A percentile compares a stretch with the other conserved stretches of the same genome.
These are phyloP conservation scores for Carettochelys insculpta DNA, from an alignment of 2,113 vertebrate genomes.

Conservation along the genomic window DNA sequence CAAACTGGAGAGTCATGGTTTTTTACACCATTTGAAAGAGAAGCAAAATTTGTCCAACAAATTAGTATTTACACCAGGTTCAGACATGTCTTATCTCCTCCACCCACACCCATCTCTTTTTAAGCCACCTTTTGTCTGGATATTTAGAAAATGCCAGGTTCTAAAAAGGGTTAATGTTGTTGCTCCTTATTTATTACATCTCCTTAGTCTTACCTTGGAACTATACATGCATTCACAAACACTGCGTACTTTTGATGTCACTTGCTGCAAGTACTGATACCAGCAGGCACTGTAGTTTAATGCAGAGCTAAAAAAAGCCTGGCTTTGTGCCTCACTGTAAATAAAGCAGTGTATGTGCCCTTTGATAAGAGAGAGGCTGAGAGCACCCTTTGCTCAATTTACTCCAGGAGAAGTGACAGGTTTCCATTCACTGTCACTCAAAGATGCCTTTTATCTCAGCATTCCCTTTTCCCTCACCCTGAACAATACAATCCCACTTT, in stretches of 20 bases:
- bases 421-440: conserved; percentile 24
- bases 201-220: neutral
- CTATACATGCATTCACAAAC: neutral
- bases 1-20: neutral
- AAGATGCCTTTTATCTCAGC: neutral
- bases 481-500: neutral
- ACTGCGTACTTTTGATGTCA: conserved; percentile 8
- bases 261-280: neutral
- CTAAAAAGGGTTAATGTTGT: neutral
- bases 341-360: neutral
- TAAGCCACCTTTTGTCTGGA: neutral
- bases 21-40: neutral
- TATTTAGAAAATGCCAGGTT: neutral
- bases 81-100: neutral
- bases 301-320: neutral
- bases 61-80: neutral
- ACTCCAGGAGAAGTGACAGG: neutral
- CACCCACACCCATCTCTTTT: neutral
- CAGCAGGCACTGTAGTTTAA: neutral
- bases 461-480: neutral
- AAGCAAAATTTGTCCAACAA: neutral
- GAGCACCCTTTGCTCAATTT: neutral
- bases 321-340: neutral
- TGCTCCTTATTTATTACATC: neutral
- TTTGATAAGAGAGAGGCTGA: neutral